Evolutionary conservation across 2,888 invertebrate species (phyloP), one percentile per base, ranked within the genome.

Genomic region (Lasius platythorax): DNA sequence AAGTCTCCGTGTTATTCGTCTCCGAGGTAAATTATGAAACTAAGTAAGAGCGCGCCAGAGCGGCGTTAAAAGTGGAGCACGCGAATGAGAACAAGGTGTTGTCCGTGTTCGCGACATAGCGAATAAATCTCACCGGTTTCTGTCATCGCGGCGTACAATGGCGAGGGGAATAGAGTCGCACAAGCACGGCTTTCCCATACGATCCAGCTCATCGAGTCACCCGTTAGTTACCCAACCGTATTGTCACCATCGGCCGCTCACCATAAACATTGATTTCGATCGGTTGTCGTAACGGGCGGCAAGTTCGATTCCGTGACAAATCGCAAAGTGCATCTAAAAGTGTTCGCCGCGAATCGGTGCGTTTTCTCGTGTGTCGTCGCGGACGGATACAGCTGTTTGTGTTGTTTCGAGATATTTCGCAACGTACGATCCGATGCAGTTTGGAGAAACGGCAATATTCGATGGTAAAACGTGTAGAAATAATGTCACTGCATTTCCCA

Each of bases 101-200:
- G 84, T 79, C 84, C 33, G 28, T 50, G 84, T 84, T 53, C 84
- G 67, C 82, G 84, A 81, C 84, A 86, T 83, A 68, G 84, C 73
- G 70, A 85, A 88, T 88, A 88, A 88, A 88, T 88, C 88, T 88
- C 67, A 68, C 61, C 56, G 53, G 53, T 74, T 87, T 70, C 83
- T 85, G 83, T 88, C 89, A 88, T 53, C 82, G 73, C 28, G 79
- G 75, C 81, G 28, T 79, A 88, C 88, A 88, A 88, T 88, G 76
- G 87, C 30, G 50, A 76, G 70, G 70, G 56, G 56, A 87, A 68
- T 70, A 67, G 83, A 82, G 82, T 83, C 89, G 68, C 61, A 37
- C 37, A 50, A 68, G 33, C 79, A 67, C 11, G 43, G 75, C 78
- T 88, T 88, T 88, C 89, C 74, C 85, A 87, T 88, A 84, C 81